Evolutionary conservation across 2,113 vertebrate species (phyloP).

Genomic region (Oplegnathus fasciatus): DNA sequence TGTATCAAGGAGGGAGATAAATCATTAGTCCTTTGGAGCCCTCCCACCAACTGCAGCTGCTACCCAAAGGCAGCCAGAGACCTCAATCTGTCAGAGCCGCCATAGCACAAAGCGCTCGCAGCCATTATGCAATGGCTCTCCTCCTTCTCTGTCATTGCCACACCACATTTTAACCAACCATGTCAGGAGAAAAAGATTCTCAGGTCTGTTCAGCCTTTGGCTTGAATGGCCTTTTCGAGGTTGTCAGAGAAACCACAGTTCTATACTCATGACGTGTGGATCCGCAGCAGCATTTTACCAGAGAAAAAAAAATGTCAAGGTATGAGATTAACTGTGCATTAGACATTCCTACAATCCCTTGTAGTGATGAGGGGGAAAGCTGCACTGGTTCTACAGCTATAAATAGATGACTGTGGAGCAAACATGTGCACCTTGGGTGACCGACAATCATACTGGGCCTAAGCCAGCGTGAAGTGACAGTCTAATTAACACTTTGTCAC

Average conservation of each 20-base stretch:
- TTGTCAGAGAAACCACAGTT: conserved; percentile 15
- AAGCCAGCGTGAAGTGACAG: conserved; percentile 33
- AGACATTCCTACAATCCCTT: not conserved
- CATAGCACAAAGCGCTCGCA: conserved; percentile 40
- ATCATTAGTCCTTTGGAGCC: conserved; percentile 67
- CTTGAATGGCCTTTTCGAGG: conserved; percentile 6
- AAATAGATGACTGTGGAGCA: conserved; percentile 26
- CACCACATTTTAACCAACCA: conserved; percentile 39
- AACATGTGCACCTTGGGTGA: not conserved
- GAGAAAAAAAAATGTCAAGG: not conserved
- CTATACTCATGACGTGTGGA: not conserved
- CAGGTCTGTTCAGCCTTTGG: conserved; percentile 8
- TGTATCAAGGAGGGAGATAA: conserved; percentile 47
- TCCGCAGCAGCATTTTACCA: not conserved
- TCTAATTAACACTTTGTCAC: conserved; percentile 44
- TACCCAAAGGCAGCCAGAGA: conserved; percentile 76
- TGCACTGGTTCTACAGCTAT: conserved; percentile 7
- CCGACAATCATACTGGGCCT: conserved; percentile 1
- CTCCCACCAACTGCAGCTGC: conserved; percentile 79
- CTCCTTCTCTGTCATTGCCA: conserved; percentile 41
- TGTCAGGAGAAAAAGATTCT: not conserved
- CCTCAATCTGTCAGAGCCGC: conserved; percentile 83
- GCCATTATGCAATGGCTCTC: conserved; percentile 54
- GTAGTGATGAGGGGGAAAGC: not conserved
- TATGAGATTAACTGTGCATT: conserved; percentile 27